Evolutionary conservation across 1,140 invertebrate genomes (phyloP).

Genomic region (Caenorhabditis tropicalis): DNA sequence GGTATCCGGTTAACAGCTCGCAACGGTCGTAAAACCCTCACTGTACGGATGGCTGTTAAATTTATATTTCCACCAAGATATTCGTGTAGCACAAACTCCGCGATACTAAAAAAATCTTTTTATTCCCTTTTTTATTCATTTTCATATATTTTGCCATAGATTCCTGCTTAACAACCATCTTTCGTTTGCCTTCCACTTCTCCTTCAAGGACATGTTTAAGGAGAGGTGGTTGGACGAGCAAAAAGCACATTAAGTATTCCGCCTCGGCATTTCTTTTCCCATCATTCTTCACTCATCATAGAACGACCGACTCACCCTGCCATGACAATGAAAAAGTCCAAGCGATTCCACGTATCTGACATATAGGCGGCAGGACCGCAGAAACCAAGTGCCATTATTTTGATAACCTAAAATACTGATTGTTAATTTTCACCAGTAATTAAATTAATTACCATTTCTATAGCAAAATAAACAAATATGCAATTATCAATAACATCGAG

Average conservation of each 20-base stretch:
- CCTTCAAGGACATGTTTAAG: background rate
- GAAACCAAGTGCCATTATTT: constrained; percentile 98
- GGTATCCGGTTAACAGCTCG: constrained; percentile 99
- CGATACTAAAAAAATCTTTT: constrained; percentile 82
- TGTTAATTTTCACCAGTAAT: background rate
- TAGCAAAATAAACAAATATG: constrained; percentile 95
- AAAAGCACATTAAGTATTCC: constrained; percentile 29
- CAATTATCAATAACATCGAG: constrained; percentile 94
- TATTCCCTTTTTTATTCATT: background rate
- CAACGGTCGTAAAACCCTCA: constrained; percentile 91
- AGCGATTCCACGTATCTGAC: constrained; percentile 91
- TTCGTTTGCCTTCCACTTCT: background rate
- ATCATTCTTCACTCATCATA: constrained; percentile 33
- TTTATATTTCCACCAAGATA: constrained; percentile 93
- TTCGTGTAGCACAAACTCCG: constrained; percentile 90
- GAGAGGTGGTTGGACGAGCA: constrained; percentile 1
- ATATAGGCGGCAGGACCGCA: constrained; percentile 91
- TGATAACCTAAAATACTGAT: constrained; percentile 81
- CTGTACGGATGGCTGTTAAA: constrained; percentile 94
- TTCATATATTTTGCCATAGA: too few relatives aligned
- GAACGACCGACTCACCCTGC: constrained; percentile 82
- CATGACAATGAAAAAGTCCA: constrained; percentile 97
- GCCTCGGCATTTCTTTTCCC: background rate
- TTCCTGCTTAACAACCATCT: background rate
- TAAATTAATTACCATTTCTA: constrained; percentile 73